Evolutionary conservation across 1,140 invertebrate species (phyloP).

Genomic region (Drosophila insularis): DNA sequence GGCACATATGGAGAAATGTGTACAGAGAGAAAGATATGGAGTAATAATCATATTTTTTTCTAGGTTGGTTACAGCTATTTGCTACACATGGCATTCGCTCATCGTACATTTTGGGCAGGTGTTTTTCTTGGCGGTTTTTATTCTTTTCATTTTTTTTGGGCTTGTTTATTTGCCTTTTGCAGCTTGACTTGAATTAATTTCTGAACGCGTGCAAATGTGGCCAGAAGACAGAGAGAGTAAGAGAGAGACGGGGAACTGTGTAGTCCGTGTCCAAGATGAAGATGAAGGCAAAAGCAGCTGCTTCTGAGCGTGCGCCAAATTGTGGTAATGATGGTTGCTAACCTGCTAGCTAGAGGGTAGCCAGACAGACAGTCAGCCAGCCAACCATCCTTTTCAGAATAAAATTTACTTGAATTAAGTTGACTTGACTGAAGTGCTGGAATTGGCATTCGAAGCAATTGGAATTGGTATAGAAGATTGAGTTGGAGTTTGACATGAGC

Average conservation of each 20-base stretch:
- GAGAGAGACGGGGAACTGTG: not conserved
- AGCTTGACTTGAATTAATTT: slow-evolving; percentile 68
- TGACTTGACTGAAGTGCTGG: not conserved
- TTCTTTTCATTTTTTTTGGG: slow-evolving; percentile 25
- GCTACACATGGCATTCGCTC: slow-evolving; percentile 41
- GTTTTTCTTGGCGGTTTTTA: slow-evolving; percentile 63
- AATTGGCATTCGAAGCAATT: not conserved
- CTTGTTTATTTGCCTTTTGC: slow-evolving; percentile 56
- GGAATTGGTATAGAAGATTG: not conserved
- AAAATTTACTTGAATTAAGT: slow-evolving; percentile 16
- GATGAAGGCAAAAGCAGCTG: slow-evolving; percentile 48
- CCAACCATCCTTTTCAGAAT: not conserved
- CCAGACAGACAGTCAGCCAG: not conserved
- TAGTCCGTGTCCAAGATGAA: slow-evolving; percentile 4
- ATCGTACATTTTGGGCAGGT: slow-evolving; percentile 54
- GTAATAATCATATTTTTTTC: slow-evolving; percentile 54
- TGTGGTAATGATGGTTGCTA: slow-evolving; percentile 19
- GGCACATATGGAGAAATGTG: slow-evolving; percentile 3
- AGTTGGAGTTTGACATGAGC: slow-evolving; percentile 5
- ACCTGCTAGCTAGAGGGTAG: slow-evolving; percentile 8
- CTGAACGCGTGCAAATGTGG: slow-evolving; percentile 61
- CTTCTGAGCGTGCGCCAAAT: slow-evolving; percentile 20
- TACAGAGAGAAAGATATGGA: not conserved
- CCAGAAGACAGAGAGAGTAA: not conserved
- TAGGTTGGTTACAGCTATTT: slow-evolving; percentile 17